A percentile compares a stretch with the other conserved stretches of the same genome.
phyloP scores from a whole-genome alignment of 2,113 vertebrate species.

The Charadrius vociferus region DNA sequence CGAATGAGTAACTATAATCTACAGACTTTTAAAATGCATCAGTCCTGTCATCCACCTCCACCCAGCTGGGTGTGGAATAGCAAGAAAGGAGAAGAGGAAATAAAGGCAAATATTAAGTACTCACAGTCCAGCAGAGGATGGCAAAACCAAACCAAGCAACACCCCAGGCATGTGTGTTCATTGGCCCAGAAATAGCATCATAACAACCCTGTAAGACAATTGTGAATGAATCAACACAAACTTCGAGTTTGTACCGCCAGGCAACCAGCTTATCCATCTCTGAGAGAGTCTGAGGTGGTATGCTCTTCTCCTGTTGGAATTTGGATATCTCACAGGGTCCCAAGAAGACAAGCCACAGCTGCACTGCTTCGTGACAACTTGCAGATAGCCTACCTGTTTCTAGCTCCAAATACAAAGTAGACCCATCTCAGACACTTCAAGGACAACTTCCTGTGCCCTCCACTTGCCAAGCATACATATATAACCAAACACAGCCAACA shows the following conservation, averaged over 20 bases:
- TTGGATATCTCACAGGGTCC: not conserved
- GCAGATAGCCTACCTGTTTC: not conserved
- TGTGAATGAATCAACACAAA: not conserved
- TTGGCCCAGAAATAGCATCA: slow-evolving; percentile 72
- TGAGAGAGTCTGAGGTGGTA: not conserved
- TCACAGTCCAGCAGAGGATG: slow-evolving; percentile 85
- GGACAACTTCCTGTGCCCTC: not conserved
- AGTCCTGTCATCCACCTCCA: not conserved
- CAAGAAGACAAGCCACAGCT: not conserved
- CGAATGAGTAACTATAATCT: not conserved
- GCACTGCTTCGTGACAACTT: not conserved
- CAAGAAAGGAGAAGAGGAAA: not conserved
- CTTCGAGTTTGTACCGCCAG: not conserved
- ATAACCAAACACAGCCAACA: not conserved
- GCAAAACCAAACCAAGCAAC: slow-evolving; percentile 87
- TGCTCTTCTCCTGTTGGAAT: not conserved
- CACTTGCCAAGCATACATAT: not conserved
- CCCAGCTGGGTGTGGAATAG: not conserved
- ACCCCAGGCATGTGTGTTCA: slow-evolving; percentile 78
- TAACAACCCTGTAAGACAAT: slow-evolving; percentile 78
- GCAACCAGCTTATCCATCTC: not conserved
- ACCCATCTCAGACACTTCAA: not conserved
- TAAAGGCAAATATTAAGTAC: slow-evolving; percentile 49
- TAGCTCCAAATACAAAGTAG: not conserved
- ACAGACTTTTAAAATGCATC: not conserved